Percentiles rank a stretch among this genome's conserved stretches.
phyloP scores from a whole-genome alignment of 2,113 vertebrate genomes.

The Chauna torquata region DNA sequence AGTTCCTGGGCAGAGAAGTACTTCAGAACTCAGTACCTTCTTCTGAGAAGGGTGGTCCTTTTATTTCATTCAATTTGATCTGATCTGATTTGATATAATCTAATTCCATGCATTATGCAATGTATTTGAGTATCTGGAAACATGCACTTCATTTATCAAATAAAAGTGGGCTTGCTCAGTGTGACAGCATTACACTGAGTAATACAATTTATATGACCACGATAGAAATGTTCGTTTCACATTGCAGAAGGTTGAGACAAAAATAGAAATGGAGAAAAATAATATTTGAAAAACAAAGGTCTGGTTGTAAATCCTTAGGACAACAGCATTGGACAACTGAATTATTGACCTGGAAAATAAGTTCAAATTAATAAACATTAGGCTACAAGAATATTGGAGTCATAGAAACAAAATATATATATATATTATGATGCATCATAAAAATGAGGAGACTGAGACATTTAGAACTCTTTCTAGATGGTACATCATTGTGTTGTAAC shows the following conservation, averaged over 20 bases:
- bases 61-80: background rate
- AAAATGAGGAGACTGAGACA: background rate
- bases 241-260: background rate
- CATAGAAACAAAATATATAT: background rate
- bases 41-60: background rate
- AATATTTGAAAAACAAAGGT: background rate
- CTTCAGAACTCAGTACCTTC: background rate
- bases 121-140: background rate
- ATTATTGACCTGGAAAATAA: conserved; percentile 35
- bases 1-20: background rate
- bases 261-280: background rate
- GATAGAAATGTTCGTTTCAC: background rate
- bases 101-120: background rate
- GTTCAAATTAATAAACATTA: conserved; percentile 28
- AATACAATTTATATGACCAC: background rate
- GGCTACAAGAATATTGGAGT: background rate
- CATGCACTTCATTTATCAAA: background rate
- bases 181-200: background rate
- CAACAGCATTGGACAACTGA: background rate
- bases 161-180: background rate
- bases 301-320: conserved; percentile 18
- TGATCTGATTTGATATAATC: background rate
- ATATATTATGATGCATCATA: background rate
- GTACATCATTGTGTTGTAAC: background rate
- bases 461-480: background rate